Base-by-base conservation (phyloP, 2,113 vertebrate genomes). In the Chloebia gouldiae region DNA sequence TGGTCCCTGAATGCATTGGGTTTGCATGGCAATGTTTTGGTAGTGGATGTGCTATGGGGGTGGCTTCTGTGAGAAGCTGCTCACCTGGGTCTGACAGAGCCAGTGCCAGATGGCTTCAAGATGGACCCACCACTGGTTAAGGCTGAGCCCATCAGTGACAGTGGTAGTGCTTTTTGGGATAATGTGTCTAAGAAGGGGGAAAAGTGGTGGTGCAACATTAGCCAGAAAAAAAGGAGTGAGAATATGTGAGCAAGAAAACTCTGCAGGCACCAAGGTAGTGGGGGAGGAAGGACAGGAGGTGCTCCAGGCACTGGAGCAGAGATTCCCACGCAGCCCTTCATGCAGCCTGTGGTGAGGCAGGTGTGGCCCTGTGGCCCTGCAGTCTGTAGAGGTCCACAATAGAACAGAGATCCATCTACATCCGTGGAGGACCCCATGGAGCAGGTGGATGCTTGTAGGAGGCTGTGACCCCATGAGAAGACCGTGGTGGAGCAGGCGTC, bases 1-100 rank as follows among this genome's bases (percentile, higher is more conserved):
- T 53, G 17, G 20, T 87, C 42, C 42, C 27, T 42, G 42, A 16
- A 22, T 14, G 15, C 14, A 7, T 10, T 76, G 15, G 17, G 31
- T 39, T 88, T 88, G 13, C 7, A 4, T 20, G 42, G 12, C 60
- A 63, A 16, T 60, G 24, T 24, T 91, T 80, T 44, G 17, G 27
- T 23, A 64, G 61, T 22, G 13, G 22, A 39, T 15, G 3, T 37
- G 22, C 22, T 49, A 2, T 24, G 24, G 20, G 27, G 21, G 4
- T 53, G 73, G 35, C 12, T 75, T 49, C 73, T 75, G 24, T 49
- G 44, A 49, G 35, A 69, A 83, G 39, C 14, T 64, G 23, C n/a
- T 79, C 0, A 0, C 19, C 21, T 9, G 0, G 39, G 35, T 69
- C 49, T 7, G 6, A 75, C 7, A 64, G 17, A 39, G 31, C 11